A percentile compares a stretch with the other conserved stretches of the same genome.
Evolutionary conservation across 2,113 vertebrate genomes (phyloP).

Genomic region (Notothenia rossii): DNA sequence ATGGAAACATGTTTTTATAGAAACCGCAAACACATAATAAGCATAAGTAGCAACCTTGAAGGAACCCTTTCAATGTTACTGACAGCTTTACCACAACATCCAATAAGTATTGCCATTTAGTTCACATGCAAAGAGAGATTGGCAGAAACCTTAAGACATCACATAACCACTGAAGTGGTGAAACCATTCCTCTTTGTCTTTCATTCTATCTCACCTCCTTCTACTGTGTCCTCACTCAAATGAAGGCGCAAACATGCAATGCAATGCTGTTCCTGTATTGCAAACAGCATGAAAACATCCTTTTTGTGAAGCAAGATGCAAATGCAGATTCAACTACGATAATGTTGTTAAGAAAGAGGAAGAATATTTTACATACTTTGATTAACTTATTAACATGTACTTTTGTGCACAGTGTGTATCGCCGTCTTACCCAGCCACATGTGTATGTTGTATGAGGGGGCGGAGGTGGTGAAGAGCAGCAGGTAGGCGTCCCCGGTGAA

Average conservation of each 20-base stretch:
- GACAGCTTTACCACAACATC: too few species aligned
- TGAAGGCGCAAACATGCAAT: background rate
- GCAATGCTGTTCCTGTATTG: conserved; percentile 16
- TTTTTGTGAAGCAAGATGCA: background rate
- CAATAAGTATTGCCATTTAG: too few species aligned
- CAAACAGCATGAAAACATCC: background rate
- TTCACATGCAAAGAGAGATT: too few species aligned
- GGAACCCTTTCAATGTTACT: too few species aligned
- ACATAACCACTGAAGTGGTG: too few species aligned
- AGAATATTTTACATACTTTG: background rate
- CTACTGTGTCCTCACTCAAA: too few species aligned
- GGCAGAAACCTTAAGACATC: too few species aligned
- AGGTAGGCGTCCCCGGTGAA: conserved; percentile 85
- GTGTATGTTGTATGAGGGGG: conserved; percentile 81
- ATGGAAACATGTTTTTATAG: too few species aligned
- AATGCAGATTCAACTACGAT: background rate
- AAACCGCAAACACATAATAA: too few species aligned
- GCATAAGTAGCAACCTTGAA: too few species aligned
- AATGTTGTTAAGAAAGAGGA: background rate
- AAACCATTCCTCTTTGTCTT: background rate
- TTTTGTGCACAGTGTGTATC: background rate
- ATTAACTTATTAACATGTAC: background rate
- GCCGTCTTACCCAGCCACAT: conserved; percentile 85
- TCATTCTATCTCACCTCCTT: too few species aligned
- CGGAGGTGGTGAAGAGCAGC: conserved; percentile 78